A percentile compares a stretch with the other conserved stretches of the same genome.
phyloP scores from a whole-genome alignment of 2,113 vertebrate species.

The Oncorhynchus mykiss region DNA sequence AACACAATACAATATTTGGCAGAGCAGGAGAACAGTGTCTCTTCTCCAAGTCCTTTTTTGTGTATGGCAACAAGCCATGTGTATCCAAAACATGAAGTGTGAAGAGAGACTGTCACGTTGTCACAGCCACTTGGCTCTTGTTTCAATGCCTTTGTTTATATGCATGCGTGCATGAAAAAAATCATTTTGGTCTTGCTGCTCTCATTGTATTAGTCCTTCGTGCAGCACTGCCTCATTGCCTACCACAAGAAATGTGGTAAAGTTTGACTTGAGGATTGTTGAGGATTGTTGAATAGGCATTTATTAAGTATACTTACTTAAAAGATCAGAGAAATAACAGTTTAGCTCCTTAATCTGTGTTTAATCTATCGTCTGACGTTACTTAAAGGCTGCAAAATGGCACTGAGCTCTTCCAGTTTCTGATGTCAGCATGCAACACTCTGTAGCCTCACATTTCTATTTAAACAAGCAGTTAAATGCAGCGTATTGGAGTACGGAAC shows the following conservation, averaged over 20 bases:
- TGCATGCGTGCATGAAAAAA: neutral
- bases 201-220: neutral
- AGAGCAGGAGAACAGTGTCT: no score
- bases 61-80: no score
- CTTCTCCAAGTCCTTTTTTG: no score
- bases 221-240: slow-evolving; percentile 8
- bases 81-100: no score
- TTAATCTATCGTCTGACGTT: slow-evolving; percentile 53
- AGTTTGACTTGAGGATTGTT: slow-evolving; percentile 51
- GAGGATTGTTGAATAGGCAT: slow-evolving; percentile 55
- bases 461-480: no score
- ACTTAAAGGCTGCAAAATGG: neutral
- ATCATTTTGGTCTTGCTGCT: neutral
- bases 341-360: slow-evolving; percentile 61
- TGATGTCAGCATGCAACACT: no score
- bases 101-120: neutral
- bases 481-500: no score
- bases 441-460: no score
- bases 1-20: no score
- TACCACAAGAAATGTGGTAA: slow-evolving; percentile 52
- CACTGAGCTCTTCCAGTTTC: neutral
- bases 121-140: neutral
- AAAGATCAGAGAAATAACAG: slow-evolving; percentile 57
- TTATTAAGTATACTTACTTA: slow-evolving; percentile 52
- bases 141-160: neutral